phyloP scores from a whole-genome alignment of 2,797 vertebrate species.

The Pseudochaenichthys georgianus region DNA sequence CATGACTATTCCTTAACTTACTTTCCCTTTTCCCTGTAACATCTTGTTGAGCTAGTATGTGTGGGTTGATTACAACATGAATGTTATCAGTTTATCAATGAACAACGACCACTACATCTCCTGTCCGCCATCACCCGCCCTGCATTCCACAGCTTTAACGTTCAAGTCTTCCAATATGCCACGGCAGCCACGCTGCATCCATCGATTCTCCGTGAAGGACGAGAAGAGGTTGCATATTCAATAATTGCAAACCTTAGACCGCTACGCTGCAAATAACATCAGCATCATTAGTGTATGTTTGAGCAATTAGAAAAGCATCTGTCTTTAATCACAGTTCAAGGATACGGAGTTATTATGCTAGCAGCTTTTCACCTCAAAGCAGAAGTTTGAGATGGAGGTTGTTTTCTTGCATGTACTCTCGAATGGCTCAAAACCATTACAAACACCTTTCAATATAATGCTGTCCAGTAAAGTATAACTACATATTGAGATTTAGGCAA shows the following conservation, averaged over 20 bases:
- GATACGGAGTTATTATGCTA: slow-evolving; percentile 19
- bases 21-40: too few relatives aligned
- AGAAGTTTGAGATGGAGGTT: not conserved
- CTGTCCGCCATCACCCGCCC: not conserved
- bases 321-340: slow-evolving; percentile 54
- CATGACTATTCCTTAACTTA: not conserved
- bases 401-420: not conserved
- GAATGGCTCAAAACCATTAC: not conserved
- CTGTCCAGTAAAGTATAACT: not conserved
- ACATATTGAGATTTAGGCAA: not conserved
- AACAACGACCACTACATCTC: not conserved
- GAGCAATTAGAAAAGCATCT: slow-evolving; percentile 67
- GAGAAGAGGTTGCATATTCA: slow-evolving; percentile 60
- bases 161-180: slow-evolving; percentile 30
- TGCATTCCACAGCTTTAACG: slow-evolving; percentile 1
- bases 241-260: slow-evolving; percentile 72
- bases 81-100: slow-evolving; percentile 21
- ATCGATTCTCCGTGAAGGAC: slow-evolving; percentile 60
- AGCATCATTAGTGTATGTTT: slow-evolving; percentile 66
- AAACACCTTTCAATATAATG: not conserved
- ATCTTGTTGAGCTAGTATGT: not conserved
- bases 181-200: slow-evolving; percentile 20
- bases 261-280: slow-evolving; percentile 63
- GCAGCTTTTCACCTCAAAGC: slow-evolving; percentile 13
- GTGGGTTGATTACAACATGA: slow-evolving; percentile 21